phyloP scores from a whole-genome alignment of 2,113 vertebrate genomes.

The Hassar affinis region DNA sequence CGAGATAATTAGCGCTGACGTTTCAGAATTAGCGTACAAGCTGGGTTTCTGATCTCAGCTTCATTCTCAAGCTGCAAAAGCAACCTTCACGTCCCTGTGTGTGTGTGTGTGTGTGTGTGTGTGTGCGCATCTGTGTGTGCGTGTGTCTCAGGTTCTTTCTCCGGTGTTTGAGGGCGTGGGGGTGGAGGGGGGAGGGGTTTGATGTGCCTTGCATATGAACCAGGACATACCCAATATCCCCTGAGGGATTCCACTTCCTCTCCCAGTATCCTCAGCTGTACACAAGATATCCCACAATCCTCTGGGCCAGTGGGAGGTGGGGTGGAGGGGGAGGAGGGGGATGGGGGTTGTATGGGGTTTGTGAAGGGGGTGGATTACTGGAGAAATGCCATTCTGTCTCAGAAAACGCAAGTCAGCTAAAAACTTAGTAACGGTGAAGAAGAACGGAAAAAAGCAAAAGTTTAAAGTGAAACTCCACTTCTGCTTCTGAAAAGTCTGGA shows the following conservation, averaged over 20 bases:
- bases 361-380: conserved; percentile 42
- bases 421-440: neutral
- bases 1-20: conserved; percentile 5
- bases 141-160: too few relatives aligned
- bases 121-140: neutral
- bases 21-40: neutral
- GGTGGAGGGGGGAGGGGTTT: conserved; percentile 20
- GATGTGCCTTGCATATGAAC: conserved; percentile 78
- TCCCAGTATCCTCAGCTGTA: conserved; percentile 54
- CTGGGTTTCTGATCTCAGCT: neutral
- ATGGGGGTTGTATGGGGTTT: neutral
- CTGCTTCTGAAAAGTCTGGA: conserved; percentile 27
- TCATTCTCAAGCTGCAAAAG: conserved; percentile 4
- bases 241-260: conserved; percentile 82
- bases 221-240: conserved; percentile 79
- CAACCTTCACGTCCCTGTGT: neutral
- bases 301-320: conserved; percentile 51
- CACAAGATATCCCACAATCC: conserved; percentile 75
- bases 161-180: neutral
- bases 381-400: conserved; percentile 34
- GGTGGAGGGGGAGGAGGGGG: conserved; percentile 30
- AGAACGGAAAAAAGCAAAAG: neutral
- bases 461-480: conserved; percentile 32
- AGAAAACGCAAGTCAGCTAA: conserved; percentile 21
- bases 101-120: neutral